These are phyloP conservation scores for Conops quadrifasciatus DNA, from an alignment of 2,888 invertebrate species.

Conservation along the genomic window DNA sequence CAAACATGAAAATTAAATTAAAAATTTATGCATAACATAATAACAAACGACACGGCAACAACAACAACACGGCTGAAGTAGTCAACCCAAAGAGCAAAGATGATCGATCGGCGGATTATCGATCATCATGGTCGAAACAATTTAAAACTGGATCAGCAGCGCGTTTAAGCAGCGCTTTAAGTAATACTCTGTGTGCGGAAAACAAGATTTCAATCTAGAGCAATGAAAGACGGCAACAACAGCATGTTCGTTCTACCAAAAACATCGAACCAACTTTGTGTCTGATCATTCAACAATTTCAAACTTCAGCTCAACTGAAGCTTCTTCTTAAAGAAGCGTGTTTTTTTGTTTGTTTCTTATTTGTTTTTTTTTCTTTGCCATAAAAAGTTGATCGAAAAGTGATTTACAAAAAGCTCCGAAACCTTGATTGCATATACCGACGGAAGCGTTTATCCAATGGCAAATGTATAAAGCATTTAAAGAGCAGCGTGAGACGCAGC, in stretches of 20 bases:
- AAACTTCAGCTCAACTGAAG: no score
- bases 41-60: neutral
- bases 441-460: neutral
- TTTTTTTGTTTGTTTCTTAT: no score
- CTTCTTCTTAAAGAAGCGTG: no score
- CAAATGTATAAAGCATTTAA: conserved; percentile 3
- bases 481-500: no score
- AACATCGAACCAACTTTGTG: no score
- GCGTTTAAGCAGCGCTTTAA: neutral
- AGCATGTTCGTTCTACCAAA: no score
- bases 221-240: neutral
- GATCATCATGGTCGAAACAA: conserved; percentile 11
- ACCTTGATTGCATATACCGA: conserved; percentile 18
- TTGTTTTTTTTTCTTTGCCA: no score
- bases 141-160: neutral
- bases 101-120: conserved; percentile 14
- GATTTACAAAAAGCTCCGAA: neutral
- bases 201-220: conserved; percentile 15
- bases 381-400: no score
- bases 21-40: conserved; percentile 20
- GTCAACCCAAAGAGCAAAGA: neutral
- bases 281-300: no score
- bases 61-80: neutral
- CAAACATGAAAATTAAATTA: conserved; percentile 11
- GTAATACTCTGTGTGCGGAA: conserved; percentile 1